Base-by-base conservation (phyloP, 2,888 invertebrate species). In the Anodontia alba region DNA sequence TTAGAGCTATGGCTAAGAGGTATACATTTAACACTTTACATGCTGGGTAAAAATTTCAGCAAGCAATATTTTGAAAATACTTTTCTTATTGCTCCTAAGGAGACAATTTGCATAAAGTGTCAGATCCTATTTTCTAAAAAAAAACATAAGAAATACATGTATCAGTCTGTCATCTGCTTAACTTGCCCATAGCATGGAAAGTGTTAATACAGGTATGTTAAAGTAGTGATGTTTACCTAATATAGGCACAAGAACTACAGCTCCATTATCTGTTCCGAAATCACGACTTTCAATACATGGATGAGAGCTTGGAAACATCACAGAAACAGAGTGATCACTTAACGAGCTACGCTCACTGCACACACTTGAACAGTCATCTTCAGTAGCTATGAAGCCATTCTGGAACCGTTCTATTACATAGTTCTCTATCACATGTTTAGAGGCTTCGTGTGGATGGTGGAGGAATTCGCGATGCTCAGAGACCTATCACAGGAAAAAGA, bases 181-280 rank as follows among this genome's bases (percentile, higher is more conserved):
- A n/a, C n/a, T n/a, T n/a, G n/a, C n/a, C n/a, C n/a, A n/a, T n/a
- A n/a, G n/a, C n/a, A n/a, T n/a, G n/a, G n/a, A n/a, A n/a, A n/a
- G n/a, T n/a, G n/a, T n/a, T n/a, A n/a, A n/a, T n/a, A n/a, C n/a
- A n/a, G n/a, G n/a, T n/a, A n/a, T n/a, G n/a, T n/a, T n/a, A n/a
- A n/a, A n/a, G n/a, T n/a, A n/a, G n/a, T n/a, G n/a, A n/a, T 12
- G 38, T 12, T 73, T 69, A 93, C 93, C 93, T 78, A 93, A 78
- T 33, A 93, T 82, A 15, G 91, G 87, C 36, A 90, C 86, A 36
- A 92, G 86, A 7, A 89, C 90, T 5, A 93, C 66, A 26, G 93
- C 93, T n/a, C 91, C 91, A 83, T 93, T 93, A 81, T 93, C 93
- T 29, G 86, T 84, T 8, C 90, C 90, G 76, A 88, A 87, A 26